Percentiles rank a stretch among this genome's conserved stretches.
These are phyloP conservation scores for Thaleichthys pacificus DNA, from an alignment of 2,797 vertebrate species.

Conservation along the genomic window DNA sequence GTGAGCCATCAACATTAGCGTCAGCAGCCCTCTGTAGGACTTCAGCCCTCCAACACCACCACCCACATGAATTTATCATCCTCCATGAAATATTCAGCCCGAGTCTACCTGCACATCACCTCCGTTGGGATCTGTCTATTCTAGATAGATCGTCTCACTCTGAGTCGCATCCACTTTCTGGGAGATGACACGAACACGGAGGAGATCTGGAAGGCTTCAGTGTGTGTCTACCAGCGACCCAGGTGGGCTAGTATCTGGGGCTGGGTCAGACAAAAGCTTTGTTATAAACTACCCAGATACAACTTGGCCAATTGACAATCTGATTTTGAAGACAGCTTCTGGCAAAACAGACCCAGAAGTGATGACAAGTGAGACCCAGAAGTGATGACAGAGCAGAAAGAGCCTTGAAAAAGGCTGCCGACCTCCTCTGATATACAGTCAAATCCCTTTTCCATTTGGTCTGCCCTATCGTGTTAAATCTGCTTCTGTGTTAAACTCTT, in stretches of 20 bases:
- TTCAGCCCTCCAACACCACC: conserved; percentile 20
- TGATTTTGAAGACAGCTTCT: too few relatives aligned
- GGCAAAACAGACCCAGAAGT: not conserved
- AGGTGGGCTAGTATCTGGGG: too few relatives aligned
- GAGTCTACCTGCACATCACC: conserved; percentile 58
- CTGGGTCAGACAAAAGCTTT: too few relatives aligned
- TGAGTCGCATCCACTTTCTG: conserved; percentile 26
- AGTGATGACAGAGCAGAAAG: not conserved
- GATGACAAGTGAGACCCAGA: too few relatives aligned
- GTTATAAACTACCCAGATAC: too few relatives aligned
- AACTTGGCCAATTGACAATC: too few relatives aligned
- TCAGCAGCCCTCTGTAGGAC: conserved; percentile 28
- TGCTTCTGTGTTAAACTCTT: conserved; percentile 35
- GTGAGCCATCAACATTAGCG: not conserved
- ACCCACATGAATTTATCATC: conserved; percentile 67
- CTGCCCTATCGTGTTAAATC: conserved; percentile 32
- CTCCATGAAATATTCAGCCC: conserved; percentile 72
- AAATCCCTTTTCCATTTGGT: not conserved
- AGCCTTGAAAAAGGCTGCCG: not conserved
- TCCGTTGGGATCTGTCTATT: conserved; percentile 42
- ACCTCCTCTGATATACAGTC: not conserved
- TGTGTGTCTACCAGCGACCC: too few relatives aligned
- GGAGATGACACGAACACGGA: conserved; percentile 18
- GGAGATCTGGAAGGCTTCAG: not conserved
- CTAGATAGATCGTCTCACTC: conserved; percentile 25